Evolutionary conservation across 2,113 vertebrate genomes (phyloP).

Genomic region (Python bivittatus): DNA sequence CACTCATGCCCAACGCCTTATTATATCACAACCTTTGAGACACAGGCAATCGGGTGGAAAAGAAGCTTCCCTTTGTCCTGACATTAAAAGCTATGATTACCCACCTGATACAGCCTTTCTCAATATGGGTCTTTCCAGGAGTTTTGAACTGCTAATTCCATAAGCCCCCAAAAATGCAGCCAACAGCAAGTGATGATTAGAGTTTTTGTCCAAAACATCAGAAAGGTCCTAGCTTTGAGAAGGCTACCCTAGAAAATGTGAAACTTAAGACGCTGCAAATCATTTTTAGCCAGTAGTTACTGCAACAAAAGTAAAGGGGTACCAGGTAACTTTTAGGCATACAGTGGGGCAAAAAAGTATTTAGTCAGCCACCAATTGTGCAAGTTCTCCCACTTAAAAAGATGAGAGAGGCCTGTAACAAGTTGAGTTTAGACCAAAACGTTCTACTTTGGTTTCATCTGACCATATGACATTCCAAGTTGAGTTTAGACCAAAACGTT

Average conservation of each 20-base stretch:
- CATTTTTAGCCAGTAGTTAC: background rate
- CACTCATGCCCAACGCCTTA: background rate
- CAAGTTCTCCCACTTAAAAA: too few relatives aligned
- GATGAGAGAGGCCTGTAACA: too few relatives aligned
- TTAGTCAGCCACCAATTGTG: too few relatives aligned
- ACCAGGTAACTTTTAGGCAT: background rate
- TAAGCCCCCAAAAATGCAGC: background rate
- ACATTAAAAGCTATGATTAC: background rate
- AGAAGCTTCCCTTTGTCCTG: background rate
- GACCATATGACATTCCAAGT: too few relatives aligned
- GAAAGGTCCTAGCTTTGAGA: background rate
- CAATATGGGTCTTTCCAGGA: background rate
- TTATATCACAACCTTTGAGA: background rate
- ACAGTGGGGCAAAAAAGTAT: too few relatives aligned
- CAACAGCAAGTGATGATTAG: background rate
- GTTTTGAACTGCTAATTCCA: background rate
- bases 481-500: too few relatives aligned
- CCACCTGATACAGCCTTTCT: background rate
- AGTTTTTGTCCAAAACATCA: background rate
- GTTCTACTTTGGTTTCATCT: too few relatives aligned
- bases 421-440: too few relatives aligned
- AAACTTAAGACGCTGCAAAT: background rate
- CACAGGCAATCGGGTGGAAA: background rate
- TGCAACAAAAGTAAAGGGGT: background rate
- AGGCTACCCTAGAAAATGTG: background rate